Evolutionary conservation across 2,797 vertebrate genomes (phyloP), one percentile per base, ranked within the genome.

Genomic region (Oreochromis grahami): DNA sequence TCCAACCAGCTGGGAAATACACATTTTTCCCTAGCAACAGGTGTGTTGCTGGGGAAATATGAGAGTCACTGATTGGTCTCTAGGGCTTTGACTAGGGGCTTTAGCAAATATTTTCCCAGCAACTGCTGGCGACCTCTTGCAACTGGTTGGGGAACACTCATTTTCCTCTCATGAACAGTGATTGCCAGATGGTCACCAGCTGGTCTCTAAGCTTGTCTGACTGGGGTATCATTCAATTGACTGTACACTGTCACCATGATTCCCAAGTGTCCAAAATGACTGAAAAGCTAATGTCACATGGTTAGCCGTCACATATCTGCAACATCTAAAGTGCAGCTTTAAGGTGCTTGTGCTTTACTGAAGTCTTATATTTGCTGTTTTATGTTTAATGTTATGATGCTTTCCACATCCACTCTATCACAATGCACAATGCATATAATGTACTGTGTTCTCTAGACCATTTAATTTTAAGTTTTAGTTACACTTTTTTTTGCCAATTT

Each of bases 161-260:
- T 63, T n/a, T 63, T 38, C 19, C 34, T 1, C 34, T 63, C 19
- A 63, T 63, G 58, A 63, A 36, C 2, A 13, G 17, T 63, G 34
- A 38, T 13, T 38, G 58, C 2, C 58, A 63, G 34, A 8, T 63
- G 58, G 58, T 63, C 58, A 38, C 19, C 2, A 3, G 1, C 34
- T 63, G 58, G 58, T 38, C 58, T 63, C 6, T 36, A 63, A 63
- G 58, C 32, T n/a, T 63, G 32, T 36, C 17, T 63, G 32, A 36
- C 58, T 60, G 10, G 32, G 58, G 58, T 0, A 36, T 2, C 32
- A 38, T 13, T 63, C 32, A 36, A 36, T 63, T 63, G 34, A 63
- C 19, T 38, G 0, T 21, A 63, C 0, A 63, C 1, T 63, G 34
- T 36, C 6, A 63, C 58, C 0, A 63, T 38, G 9, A 38, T 36